Conservation (phyloP, 2,888 invertebrate species). For the Napeogenes inachia region DNA sequence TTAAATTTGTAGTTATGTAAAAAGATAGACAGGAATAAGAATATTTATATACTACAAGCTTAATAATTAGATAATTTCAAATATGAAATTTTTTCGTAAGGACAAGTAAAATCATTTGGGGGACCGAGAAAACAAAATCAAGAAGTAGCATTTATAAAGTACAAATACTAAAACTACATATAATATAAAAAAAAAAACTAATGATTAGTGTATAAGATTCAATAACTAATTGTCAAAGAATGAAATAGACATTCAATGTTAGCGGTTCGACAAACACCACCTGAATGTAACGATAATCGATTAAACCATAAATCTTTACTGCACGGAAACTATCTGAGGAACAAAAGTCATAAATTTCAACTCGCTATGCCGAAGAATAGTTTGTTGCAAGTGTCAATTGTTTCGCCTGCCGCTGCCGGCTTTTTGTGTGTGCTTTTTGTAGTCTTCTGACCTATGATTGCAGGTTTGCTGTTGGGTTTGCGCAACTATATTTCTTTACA, state of each 20-base stretch:
- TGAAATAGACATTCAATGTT: conserved; percentile 1
- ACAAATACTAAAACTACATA: no score
- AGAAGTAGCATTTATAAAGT: no score
- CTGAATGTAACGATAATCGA: conserved; percentile 31
- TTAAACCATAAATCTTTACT: conserved; percentile 36
- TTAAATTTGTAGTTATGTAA: neutral
- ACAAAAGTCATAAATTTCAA: conserved; percentile 71
- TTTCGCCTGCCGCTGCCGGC: conserved; percentile 40
- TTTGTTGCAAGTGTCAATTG: conserved; percentile 65
- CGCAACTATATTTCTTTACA: no score
- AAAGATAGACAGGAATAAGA: no score
- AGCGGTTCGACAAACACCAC: conserved; percentile 13
- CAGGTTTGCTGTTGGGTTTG: neutral
- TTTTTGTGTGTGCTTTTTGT: conserved; percentile 9
- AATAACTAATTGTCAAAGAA: neutral
- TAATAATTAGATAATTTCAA: no score
- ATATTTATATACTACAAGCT: no score
- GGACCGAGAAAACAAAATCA: no score
- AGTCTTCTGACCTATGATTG: conserved; percentile 1
- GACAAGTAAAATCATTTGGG: no score
- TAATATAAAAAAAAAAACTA: no score
- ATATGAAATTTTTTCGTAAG: no score
- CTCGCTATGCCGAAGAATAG: conserved; percentile 50
- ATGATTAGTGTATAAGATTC: no score
- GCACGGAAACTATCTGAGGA: conserved; percentile 57